Evolutionary conservation across 2,797 vertebrate genomes (phyloP).

Genomic region (Molossus alvarezi): DNA sequence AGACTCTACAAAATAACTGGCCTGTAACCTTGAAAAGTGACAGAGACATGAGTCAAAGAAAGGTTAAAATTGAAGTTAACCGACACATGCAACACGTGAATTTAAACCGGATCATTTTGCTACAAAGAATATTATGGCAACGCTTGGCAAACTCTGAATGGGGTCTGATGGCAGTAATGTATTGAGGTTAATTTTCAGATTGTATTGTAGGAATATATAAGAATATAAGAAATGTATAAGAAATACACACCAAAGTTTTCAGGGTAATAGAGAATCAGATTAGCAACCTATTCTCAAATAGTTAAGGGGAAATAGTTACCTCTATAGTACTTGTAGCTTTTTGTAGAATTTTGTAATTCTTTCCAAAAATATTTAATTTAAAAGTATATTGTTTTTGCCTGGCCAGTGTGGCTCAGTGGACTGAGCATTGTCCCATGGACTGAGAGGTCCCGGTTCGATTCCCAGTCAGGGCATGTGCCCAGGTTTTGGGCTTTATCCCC

Average conservation of each 20-base stretch:
- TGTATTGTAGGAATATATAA: background rate
- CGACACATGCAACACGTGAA: background rate
- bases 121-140: background rate
- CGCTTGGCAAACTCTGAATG: background rate
- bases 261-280: background rate
- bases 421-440: no score
- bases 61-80: background rate
- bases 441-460: no score
- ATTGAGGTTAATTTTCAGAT: constrained; percentile 45
- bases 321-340: background rate
- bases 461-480: no score
- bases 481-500: no score
- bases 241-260: constrained; percentile 17
- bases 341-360: constrained; percentile 1
- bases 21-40: background rate
- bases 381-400: background rate
- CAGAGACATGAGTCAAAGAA: background rate
- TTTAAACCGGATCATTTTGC: background rate
- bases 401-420: no score
- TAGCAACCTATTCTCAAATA: background rate
- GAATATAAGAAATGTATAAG: background rate
- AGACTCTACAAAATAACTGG: background rate
- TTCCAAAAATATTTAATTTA: background rate
- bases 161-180: background rate
- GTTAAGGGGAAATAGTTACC: constrained; percentile 27